These are phyloP conservation scores for Macrophya alboannulata DNA, from an alignment of 2,888 invertebrate genomes.

Conservation along the genomic window DNA sequence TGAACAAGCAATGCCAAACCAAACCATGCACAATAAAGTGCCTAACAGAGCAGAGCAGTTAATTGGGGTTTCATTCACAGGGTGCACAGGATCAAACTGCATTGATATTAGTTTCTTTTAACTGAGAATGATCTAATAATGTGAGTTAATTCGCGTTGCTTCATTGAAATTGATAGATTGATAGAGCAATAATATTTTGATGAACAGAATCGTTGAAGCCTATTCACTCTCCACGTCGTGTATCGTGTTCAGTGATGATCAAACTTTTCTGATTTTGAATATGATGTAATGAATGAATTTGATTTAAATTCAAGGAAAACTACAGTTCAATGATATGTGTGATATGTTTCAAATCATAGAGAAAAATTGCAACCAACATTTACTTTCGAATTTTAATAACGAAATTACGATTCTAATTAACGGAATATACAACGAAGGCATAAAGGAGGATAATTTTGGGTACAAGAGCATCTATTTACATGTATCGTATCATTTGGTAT, in stretches of 20 bases:
- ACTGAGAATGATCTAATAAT: not conserved
- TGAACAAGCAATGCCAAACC: conserved; percentile 39
- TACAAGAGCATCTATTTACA: not conserved
- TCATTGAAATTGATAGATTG: not conserved
- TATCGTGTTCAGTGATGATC: not conserved
- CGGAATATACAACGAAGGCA: conserved; percentile 6
- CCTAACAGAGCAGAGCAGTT: conserved; percentile 64
- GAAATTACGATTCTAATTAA: not conserved
- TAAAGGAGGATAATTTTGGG: conserved; percentile 13
- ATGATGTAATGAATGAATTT: not conserved
- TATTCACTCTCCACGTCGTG: not conserved
- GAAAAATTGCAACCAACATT: not conserved
- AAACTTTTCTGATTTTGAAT: conserved; percentile 17
- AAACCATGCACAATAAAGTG: conserved; percentile 59
- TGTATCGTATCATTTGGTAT: not conserved
- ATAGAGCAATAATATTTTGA: not conserved
- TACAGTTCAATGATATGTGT: not conserved
- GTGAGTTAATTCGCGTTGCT: not conserved
- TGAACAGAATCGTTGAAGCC: not conserved
- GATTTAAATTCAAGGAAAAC: not conserved
- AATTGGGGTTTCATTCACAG: conserved; percentile 42
- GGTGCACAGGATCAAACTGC: not conserved
- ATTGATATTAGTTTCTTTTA: not conserved
- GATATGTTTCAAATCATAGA: not conserved
- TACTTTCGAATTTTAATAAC: not conserved